Base-by-base conservation (phyloP, 2,888 invertebrate genomes). In the Muscina levida region DNA sequence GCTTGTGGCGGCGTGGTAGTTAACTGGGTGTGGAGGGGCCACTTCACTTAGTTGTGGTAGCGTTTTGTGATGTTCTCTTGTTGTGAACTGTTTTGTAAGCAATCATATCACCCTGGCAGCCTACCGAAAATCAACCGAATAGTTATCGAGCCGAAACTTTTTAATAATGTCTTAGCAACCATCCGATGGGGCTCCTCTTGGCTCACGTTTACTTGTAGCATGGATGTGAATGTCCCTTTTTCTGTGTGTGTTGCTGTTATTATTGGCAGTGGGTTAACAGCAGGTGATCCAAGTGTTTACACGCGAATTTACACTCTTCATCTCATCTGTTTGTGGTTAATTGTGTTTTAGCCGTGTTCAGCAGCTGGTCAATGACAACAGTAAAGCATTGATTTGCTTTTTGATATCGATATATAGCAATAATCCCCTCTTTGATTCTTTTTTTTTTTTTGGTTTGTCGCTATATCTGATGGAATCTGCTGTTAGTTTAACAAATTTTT, bases 251-350 rank as follows among this genome's bases (percentile, higher is more conserved):
- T 80, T 78, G 81, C 77, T 78, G 82, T 78, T 74, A 67, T 77
- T 81, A 76, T 76, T 76, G 72, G 70, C 51, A 72, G 59, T 71
- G n/a, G n/a, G 72, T 26, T 82, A 66, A 84, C 89, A 90, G 89
- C 89, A 88, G 89, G 89, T 88, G 89, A 87, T 86, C 89, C 87
- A 87, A 89, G 89, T 90, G 90, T 90, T 90, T 90, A 90, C 90
- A 90, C 89, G 89, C 90, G 87, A 90, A 90, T 90, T 90, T 90
- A 90, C 89, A 89, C 89, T 90, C 77, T 67, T 90, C 90, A 71
- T 48, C 89, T 88, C 86, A 87, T 87, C 87, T 86, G 86, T 87
- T 86, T 85, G 83, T 82, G 72, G 83, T 66, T 74, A 82, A 83
- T 82, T 83, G 80, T 82, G 73, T 74, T 73, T 67, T 24, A 76